A percentile compares a stretch with the other conserved stretches of the same genome.
These are phyloP conservation scores for Ascidia mentula DNA, from an alignment of 23 tunicate genomes.

Conservation along the genomic window DNA sequence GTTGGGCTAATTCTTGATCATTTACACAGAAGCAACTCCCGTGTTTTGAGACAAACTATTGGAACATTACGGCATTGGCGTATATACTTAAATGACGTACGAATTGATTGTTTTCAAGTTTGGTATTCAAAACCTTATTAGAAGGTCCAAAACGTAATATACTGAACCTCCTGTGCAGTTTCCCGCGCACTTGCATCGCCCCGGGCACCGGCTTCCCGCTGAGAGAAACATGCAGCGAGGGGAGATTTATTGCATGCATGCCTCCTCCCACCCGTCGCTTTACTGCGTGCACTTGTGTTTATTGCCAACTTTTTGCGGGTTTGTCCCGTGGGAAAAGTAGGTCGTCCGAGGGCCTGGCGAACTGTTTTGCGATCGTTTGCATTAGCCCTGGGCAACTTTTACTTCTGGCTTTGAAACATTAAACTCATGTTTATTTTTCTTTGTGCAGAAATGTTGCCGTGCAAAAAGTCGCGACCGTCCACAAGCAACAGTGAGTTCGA, in stretches of 20 bases:
- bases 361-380: too few relatives aligned
- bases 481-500: not conserved
- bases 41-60: not conserved
- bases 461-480: not conserved
- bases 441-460: not conserved
- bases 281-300: conserved; percentile 4
- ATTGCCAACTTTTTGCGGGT: not conserved
- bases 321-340: not conserved
- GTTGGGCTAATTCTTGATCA: not conserved
- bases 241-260: conserved; percentile 5
- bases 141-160: not conserved
- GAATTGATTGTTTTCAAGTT: not conserved
- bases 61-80: not conserved
- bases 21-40: too few relatives aligned
- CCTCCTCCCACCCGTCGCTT: not conserved
- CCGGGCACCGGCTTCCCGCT: conserved; percentile 4
- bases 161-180: not conserved
- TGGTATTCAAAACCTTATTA: not conserved
- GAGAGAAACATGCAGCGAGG: not conserved
- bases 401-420: too few relatives aligned
- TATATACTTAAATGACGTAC: not conserved
- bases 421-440: too few relatives aligned
- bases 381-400: too few relatives aligned
- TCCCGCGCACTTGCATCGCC: not conserved
- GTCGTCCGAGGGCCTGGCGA: too few relatives aligned